phyloP scores from a whole-genome alignment of 2,888 invertebrate genomes.

The Antheraea yamamai region DNA sequence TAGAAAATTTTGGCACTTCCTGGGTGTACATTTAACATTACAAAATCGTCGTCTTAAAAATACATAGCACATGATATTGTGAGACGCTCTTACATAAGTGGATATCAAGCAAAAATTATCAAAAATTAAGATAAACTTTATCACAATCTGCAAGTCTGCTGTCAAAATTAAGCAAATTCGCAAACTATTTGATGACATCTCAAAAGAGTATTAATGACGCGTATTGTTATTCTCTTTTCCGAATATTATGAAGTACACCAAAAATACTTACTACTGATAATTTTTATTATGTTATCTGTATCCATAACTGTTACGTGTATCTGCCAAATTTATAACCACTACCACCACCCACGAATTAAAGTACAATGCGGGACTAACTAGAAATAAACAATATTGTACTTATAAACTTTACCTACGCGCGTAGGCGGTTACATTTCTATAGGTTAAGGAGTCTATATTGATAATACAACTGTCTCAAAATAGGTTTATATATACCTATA shows the following conservation, averaged over 20 bases:
- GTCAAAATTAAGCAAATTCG: background rate
- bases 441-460: too few species aligned
- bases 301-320: too few species aligned
- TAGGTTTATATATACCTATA: too few species aligned
- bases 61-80: background rate
- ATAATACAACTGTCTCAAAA: too few species aligned
- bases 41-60: background rate
- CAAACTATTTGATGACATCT: background rate
- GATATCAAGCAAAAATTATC: background rate
- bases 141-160: background rate
- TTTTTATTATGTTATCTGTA: background rate
- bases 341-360: too few species aligned
- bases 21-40: constrained; percentile 19
- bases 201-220: background rate
- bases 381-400: too few species aligned
- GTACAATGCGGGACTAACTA: too few species aligned
- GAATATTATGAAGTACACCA: background rate
- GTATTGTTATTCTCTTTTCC: background rate
- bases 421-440: too few species aligned
- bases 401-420: too few species aligned
- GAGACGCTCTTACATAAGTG: background rate
- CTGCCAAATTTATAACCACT: too few species aligned
- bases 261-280: background rate
- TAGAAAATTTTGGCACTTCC: constrained; percentile 25
- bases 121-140: background rate